phyloP scores from a whole-genome alignment of 2,113 vertebrate species.

The Rhagologus leucostigma region DNA sequence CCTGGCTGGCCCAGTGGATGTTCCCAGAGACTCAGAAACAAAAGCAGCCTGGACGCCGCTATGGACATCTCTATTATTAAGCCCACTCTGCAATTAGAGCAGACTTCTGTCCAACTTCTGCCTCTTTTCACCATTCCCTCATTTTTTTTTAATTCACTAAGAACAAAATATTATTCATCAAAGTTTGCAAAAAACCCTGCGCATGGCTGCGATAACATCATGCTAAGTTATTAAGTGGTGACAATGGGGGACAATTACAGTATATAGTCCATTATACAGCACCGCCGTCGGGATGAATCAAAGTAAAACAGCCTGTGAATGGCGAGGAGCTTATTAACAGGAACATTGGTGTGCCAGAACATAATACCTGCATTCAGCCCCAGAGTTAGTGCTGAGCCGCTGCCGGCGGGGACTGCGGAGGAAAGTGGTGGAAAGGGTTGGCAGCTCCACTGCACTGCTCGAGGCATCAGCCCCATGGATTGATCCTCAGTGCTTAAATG shows the following conservation, averaged over 20 bases:
- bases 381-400: not conserved
- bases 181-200: constrained; percentile 36
- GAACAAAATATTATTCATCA: constrained; percentile 57
- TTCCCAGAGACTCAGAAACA: not conserved
- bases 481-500: not conserved
- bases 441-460: not conserved
- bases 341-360: constrained; percentile 19
- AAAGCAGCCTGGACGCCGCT: not conserved
- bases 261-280: constrained; percentile 48
- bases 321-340: constrained; percentile 49
- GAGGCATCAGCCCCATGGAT: not conserved
- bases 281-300: constrained; percentile 28
- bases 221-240: constrained; percentile 24
- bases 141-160: constrained; percentile 30
- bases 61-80: not conserved
- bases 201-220: constrained; percentile 30
- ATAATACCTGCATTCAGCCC: constrained; percentile 47
- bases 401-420: not conserved
- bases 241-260: constrained; percentile 68
- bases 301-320: constrained; percentile 42
- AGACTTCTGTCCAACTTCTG: constrained; percentile 2
- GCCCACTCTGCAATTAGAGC: not conserved
- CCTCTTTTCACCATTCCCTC: constrained; percentile 24
- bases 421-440: not conserved
- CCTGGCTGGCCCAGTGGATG: not conserved